Conservation (phyloP, 2,797 vertebrate genomes). For the Petrocephalus sullivani region DNA sequence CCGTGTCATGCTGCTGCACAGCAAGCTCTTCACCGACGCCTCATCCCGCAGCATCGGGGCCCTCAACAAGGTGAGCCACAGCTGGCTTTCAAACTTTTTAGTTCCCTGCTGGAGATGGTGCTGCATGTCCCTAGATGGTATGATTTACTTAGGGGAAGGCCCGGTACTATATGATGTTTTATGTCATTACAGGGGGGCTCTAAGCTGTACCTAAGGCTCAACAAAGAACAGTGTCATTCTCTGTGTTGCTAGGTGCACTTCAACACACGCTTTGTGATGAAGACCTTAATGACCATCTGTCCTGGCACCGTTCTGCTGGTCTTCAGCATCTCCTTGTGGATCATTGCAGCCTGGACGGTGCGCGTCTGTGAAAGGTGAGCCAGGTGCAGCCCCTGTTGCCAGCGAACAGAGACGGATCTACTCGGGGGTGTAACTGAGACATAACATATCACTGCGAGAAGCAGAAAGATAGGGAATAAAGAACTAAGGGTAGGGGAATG, state of each 20-base stretch:
- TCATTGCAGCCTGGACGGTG: constrained; percentile 96
- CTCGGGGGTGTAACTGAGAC: not conserved
- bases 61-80: constrained; percentile 82
- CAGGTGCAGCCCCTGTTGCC: not conserved
- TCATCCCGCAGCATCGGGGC: constrained; percentile 98
- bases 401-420: not conserved
- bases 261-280: constrained; percentile 98
- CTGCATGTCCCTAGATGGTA: not conserved
- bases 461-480: not conserved
- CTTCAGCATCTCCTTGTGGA: constrained; percentile 98
- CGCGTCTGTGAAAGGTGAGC: constrained; percentile 89
- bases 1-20: constrained; percentile 95
- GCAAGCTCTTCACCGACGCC: constrained; percentile 98
- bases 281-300: constrained; percentile 98
- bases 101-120: not conserved
- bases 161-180: not conserved
- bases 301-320: constrained; percentile 93
- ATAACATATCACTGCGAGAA: not conserved
- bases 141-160: not conserved
- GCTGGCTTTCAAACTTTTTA: not conserved
- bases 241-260: constrained; percentile 79
- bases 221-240: not conserved
- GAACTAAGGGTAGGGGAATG: not conserved
- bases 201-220: not conserved
- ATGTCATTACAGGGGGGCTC: constrained; percentile 26